Evolutionary conservation across 2,113 vertebrate genomes (phyloP).

Genomic region (Dicrurus megarhynchus): DNA sequence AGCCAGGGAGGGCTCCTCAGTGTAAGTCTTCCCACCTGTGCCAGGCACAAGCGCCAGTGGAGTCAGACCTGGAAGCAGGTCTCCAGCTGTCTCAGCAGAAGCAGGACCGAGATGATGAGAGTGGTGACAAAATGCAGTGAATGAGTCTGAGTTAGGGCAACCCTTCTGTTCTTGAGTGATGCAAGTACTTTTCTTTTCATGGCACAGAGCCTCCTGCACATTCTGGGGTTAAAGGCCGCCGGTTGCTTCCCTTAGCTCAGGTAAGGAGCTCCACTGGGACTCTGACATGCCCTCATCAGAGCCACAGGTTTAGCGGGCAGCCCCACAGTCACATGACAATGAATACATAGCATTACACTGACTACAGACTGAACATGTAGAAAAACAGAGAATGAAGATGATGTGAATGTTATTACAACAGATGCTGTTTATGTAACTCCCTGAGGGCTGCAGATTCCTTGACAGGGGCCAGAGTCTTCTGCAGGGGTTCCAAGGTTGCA

Average conservation of each 20-base stretch:
- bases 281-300: neutral
- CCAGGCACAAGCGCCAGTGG: neutral
- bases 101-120: neutral
- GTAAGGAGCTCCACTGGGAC: neutral
- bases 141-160: neutral
- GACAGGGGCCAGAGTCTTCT: neutral
- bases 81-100: neutral
- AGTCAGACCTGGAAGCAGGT: neutral
- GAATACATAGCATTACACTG: rapidly evolving
- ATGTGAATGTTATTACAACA: neutral
- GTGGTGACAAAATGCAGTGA: neutral
- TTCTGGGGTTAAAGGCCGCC: neutral
- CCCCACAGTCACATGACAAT: neutral
- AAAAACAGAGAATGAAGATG: neutral
- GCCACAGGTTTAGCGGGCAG: neutral
- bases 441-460: neutral
- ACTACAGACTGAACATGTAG: neutral
- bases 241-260: neutral
- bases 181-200: neutral
- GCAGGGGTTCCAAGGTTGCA: neutral
- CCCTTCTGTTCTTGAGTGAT: neutral
- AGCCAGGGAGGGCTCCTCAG: constrained; percentile 91
- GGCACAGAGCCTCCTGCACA: neutral
- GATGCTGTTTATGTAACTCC: neutral
- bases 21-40: constrained; percentile 74